Evolutionary conservation across 2,888 invertebrate species (phyloP), one percentile per base, ranked within the genome.

Genomic region (Labia minor): DNA sequence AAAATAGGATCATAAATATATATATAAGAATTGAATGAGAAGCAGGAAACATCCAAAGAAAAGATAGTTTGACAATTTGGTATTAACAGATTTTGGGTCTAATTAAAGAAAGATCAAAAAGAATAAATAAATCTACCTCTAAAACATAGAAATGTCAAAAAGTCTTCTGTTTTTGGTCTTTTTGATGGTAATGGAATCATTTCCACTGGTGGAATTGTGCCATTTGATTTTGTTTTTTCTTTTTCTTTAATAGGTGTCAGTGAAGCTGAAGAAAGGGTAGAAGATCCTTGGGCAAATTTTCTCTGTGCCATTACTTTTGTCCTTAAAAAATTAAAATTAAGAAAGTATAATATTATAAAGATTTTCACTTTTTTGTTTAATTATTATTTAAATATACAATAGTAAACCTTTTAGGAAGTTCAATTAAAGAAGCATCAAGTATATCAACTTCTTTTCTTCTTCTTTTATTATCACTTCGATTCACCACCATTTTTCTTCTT

Each of bases 291-390:
- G 37, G 92, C 92, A 81, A 92, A 92, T 78, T 92, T 92, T 69
- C 92, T 81, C 78, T 92, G 92, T 62, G 91, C 92, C 76, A 90
- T 90, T 68, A 91, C 88, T 80, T 89, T 89, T 62, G 86, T 85
- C 76, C 89, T 89, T 72, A 61, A 78, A 75, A 62, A 11, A 14
- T 62, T 14, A 18, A 21, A 49, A 10, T 10, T 49, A 49, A 49
- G 19, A n/a, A 49, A 49, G n/a, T 49, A 4, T 8, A 1, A 62
- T 65, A 65, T 63, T 66, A 68, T 62, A 37, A 21, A 61, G 21
- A 14, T 71, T 71, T 10, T 18, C 16, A 33, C 8, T 21, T 66
- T 62, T 19, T 21, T n/a, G n/a, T n/a, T n/a, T n/a, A n/a, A n/a
- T n/a, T 33, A 8, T 33, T 33, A 33, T 33, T 33, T 49, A 49